A percentile compares a stretch with the other conserved stretches of the same genome.
Evolutionary conservation across 2,113 vertebrate species (phyloP).

Genomic region (Prunella himalayana): DNA sequence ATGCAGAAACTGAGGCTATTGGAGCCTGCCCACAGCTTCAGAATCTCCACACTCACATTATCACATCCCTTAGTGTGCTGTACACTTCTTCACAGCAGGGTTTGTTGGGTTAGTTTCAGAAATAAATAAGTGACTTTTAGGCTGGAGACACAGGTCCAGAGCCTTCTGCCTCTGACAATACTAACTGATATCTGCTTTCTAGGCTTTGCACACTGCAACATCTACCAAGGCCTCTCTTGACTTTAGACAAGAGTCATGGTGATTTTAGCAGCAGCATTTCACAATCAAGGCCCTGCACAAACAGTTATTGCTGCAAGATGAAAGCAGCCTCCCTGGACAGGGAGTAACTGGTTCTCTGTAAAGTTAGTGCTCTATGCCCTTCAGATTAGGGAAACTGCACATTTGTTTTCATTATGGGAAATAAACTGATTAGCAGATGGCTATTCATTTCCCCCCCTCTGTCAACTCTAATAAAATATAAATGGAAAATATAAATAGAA

Average conservation of each 20-base stretch:
- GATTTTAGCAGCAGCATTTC: neutral
- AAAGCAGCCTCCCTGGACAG: neutral
- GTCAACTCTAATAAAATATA: conserved; percentile 36
- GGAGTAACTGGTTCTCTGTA: neutral
- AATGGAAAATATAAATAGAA: conserved; percentile 53
- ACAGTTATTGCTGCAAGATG: neutral
- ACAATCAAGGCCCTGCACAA: neutral
- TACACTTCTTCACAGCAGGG: neutral
- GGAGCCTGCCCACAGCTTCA: neutral
- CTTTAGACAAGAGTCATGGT: neutral
- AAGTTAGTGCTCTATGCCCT: neutral
- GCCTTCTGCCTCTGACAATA: neutral
- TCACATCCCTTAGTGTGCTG: too few species aligned
- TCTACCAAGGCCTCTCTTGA: neutral
- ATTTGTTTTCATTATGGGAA: conserved; percentile 55
- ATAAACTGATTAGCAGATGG: conserved; percentile 60
- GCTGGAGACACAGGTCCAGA: neutral
- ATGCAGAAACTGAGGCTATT: neutral
- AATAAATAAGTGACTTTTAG: neutral
- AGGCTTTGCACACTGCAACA: neutral
- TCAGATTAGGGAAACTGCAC: neutral
- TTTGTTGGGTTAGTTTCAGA: neutral
- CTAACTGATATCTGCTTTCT: neutral
- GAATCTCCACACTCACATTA: neutral
- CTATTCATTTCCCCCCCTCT: conserved; percentile 23